Conservation (phyloP, 1,140 invertebrate genomes). For the Brachionus paranguensis region DNA sequence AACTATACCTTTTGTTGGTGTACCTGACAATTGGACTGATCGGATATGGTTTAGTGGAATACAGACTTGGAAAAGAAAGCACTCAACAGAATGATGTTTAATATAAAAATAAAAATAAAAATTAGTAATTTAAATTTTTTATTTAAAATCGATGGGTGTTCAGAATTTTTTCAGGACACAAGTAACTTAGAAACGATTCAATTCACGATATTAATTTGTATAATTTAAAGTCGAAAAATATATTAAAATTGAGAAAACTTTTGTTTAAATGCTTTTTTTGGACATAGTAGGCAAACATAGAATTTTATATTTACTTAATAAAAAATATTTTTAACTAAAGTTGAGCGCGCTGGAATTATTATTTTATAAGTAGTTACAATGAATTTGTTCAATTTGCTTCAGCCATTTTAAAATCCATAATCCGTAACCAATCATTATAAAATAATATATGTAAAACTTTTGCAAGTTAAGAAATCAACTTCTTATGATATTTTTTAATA, state of each 20-base stretch:
- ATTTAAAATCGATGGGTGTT: background rate
- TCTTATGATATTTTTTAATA: too few species aligned
- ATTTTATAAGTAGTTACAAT: too few species aligned
- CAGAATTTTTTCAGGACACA: background rate
- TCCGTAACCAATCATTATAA: too few species aligned
- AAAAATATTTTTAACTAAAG: background rate
- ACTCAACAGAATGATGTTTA: background rate
- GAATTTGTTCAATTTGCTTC: too few species aligned
- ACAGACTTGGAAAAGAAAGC: background rate
- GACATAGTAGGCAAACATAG: background rate
- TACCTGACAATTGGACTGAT: conserved; percentile 62
- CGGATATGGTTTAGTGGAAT: conserved; percentile 16
- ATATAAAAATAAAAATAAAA: background rate
- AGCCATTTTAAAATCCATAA: too few species aligned
- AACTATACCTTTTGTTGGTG: conserved; percentile 74
- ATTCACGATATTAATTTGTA: background rate
- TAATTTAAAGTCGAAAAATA: background rate
- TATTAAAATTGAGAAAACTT: background rate
- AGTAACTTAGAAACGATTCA: background rate
- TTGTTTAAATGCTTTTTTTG: background rate
- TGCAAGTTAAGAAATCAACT: too few species aligned
- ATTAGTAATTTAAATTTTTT: background rate
- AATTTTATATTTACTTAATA: background rate
- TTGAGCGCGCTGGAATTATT: background rate
- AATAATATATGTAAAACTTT: too few species aligned